phyloP scores from a whole-genome alignment of 2,113 vertebrate species.

The Microtus pennsylvanicus region DNA sequence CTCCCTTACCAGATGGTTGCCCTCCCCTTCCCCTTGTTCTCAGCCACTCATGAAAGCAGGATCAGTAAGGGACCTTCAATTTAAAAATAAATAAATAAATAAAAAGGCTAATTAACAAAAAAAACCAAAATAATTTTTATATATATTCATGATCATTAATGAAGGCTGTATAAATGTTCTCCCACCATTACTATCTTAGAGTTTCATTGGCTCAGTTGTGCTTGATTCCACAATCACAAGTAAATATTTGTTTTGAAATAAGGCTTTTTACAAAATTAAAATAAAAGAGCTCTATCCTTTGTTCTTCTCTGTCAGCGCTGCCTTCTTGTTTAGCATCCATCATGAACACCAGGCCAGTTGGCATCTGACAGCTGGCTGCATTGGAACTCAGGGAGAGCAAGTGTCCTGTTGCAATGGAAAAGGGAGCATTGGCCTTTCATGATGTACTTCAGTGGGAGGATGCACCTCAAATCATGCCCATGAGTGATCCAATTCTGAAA shows the following conservation, averaged over 20 bases:
- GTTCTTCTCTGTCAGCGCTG: neutral
- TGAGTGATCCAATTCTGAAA: neutral
- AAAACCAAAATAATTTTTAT: neutral
- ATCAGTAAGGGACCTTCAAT: too few relatives aligned
- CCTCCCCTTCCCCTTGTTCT: too few relatives aligned
- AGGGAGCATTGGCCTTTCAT: rapidly evolving
- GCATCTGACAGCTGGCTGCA: neutral
- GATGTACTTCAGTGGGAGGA: neutral
- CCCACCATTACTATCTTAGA: neutral
- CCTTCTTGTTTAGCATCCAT: neutral
- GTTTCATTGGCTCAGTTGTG: neutral
- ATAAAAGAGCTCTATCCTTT: neutral
- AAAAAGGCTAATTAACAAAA: too few relatives aligned
- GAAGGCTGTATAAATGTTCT: neutral
- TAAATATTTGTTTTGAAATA: neutral
- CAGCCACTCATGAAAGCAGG: too few relatives aligned
- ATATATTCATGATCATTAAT: neutral
- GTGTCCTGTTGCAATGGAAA: too few relatives aligned
- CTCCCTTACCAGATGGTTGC: too few relatives aligned
- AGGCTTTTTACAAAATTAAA: neutral
- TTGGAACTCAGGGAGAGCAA: neutral
- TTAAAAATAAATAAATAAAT: too few relatives aligned
- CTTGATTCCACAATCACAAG: neutral
- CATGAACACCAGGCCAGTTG: neutral
- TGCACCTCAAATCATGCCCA: neutral